Evolutionary conservation across 1,140 invertebrate species (phyloP).

Genomic region (Drosophila persimilis): DNA sequence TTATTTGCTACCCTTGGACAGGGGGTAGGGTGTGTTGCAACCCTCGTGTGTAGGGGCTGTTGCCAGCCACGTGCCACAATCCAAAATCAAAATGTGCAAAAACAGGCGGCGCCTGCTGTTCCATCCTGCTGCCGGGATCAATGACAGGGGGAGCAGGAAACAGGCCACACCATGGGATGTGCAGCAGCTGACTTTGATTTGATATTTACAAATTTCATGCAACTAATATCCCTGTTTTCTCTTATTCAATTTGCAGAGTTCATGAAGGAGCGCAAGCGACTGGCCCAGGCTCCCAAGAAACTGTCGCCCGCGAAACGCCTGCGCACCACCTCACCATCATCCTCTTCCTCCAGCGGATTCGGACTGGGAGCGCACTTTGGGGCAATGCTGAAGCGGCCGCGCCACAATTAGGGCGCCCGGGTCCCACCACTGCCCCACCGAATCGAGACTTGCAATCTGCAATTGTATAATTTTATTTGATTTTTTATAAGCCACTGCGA

Average conservation of each 20-base stretch:
- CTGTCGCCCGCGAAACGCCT: constrained; percentile 72
- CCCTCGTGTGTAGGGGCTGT: constrained; percentile 43
- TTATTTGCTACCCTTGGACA: constrained; percentile 56
- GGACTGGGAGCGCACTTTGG: constrained; percentile 45
- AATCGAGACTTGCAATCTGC: constrained; percentile 59
- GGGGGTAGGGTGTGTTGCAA: constrained; percentile 29
- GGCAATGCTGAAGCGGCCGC: constrained; percentile 56
- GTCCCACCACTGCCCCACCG: constrained; percentile 19
- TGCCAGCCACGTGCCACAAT: constrained; percentile 75
- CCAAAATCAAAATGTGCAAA: constrained; percentile 77
- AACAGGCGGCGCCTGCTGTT: constrained; percentile 78
- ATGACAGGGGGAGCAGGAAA: constrained; percentile 26
- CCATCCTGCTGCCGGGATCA: constrained; percentile 43
- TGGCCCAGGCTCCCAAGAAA: constrained; percentile 80
- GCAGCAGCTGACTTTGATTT: constrained; percentile 68
- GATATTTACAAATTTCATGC: constrained; percentile 21
- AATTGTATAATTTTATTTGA: constrained; percentile 72
- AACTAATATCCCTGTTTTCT: constrained; percentile 42
- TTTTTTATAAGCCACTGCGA: constrained; percentile 62
- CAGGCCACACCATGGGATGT: constrained; percentile 20
- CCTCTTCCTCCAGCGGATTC: constrained; percentile 32
- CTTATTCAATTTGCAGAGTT: constrained; percentile 72
- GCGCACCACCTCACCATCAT: constrained; percentile 62
- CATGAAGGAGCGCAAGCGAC: constrained; percentile 82
- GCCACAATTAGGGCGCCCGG: constrained; percentile 41